Evolutionary conservation across 2,113 vertebrate genomes (phyloP), one percentile per base, ranked within the genome.

Genomic region (Limnothrissa miodon): DNA sequence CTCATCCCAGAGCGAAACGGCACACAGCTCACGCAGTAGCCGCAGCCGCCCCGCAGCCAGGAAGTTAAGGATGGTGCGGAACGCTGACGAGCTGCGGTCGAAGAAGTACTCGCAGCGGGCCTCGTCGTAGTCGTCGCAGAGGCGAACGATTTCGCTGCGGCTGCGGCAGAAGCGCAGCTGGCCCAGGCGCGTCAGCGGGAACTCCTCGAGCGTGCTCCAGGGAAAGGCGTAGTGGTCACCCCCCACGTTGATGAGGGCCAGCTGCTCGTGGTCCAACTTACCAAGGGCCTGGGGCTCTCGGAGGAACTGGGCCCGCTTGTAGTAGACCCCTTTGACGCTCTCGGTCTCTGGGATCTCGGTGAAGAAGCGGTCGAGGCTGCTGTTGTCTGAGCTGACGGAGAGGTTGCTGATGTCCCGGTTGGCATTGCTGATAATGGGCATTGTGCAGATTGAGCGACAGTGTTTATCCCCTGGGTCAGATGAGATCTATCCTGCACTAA

Each of bases 71-170:
- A 99, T 97, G 88, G 95, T 93, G 39, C 96, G 91, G 0, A 98
- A 99, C 1, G 97, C 97, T 0, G 92, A 93, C 1, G 97, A 97
- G 91, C 95, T 99, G 66, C 98, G 90, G 93, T 99, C 98, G 0
- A 99, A 99, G 92, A 99, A 99, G 89, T 95, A 98, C 90, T 99
- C 98, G 0, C 87, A 93, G 80, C 89, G 90, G n/a, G 92, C 93
- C 85, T 97, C 97, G 0, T 99, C 98, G 0, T 98, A 99, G 82
- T 99, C 98, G 0, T 99, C 98, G 0, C 98, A 99, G 53, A 99
- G 92, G 80, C 95, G 93, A 0, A 93, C 92, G 11, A 97, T 97
- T 85, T 98, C 97, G 62, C 97, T 96, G 0, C 91, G 93, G 80
- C 91, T 96, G 87, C 93, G 95, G 93, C 98, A 99, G 42, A 91